A percentile compares a stretch with the other conserved stretches of the same genome.
These are phyloP conservation scores for Andricus curvator DNA, from an alignment of 2,888 invertebrate genomes.

Conservation along the genomic window DNA sequence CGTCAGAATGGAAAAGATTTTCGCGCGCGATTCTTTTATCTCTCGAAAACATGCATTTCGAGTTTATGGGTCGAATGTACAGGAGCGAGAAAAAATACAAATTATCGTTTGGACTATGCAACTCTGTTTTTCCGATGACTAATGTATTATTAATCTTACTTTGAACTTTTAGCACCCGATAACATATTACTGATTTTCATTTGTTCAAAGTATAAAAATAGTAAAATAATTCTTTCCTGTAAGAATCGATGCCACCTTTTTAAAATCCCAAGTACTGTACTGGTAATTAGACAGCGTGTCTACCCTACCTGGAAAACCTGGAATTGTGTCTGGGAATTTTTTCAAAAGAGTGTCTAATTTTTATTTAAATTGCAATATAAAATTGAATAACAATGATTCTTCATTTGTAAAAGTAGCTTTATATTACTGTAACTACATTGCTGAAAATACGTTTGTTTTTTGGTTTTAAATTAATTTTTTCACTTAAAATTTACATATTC, in stretches of 20 bases:
- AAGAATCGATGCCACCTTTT: background rate
- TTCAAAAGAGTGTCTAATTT: no score
- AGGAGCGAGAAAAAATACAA: constrained; percentile 46
- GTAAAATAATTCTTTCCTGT: background rate
- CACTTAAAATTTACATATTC: no score
- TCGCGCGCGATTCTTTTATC: constrained; percentile 32
- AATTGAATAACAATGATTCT: no score
- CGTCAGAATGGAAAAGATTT: constrained; percentile 29
- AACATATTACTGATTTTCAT: constrained; percentile 23
- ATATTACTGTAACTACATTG: no score
- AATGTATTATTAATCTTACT: constrained; percentile 53
- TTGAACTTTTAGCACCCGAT: constrained; percentile 40
- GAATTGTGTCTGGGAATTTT: no score
- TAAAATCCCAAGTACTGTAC: background rate
- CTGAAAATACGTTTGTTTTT: no score
- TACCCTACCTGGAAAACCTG: no score
- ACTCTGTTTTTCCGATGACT: constrained; percentile 55
- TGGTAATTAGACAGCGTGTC: background rate
- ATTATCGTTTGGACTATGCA: constrained; percentile 59
- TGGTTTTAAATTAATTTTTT: no score
- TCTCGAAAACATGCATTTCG: constrained; percentile 37
- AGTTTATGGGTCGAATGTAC: constrained; percentile 46
- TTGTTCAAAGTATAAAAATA: constrained; percentile 34
- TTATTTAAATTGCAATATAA: no score
- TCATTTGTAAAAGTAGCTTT: no score